A percentile compares a stretch with the other conserved stretches of the same genome.
Conservation (phyloP, 2,113 vertebrate species). For the Steatornis caripensis region DNA sequence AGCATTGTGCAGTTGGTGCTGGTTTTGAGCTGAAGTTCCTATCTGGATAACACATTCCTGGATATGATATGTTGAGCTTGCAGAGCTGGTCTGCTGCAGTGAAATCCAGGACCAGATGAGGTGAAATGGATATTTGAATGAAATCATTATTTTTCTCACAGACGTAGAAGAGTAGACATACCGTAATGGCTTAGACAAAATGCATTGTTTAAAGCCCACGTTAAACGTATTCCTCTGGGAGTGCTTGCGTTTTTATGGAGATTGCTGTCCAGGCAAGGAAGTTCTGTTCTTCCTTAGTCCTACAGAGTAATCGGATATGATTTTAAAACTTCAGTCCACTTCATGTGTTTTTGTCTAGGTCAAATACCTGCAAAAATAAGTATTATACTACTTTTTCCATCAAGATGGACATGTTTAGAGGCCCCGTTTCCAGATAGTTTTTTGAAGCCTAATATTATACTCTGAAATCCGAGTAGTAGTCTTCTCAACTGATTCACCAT, state of each 20-base stretch:
- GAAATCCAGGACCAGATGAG: background rate
- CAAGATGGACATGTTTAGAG: background rate
- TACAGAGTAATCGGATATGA: background rate
- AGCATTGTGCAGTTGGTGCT: background rate
- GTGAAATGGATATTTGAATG: constrained; percentile 32
- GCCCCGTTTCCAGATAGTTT: background rate
- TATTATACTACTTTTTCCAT: background rate
- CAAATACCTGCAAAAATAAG: constrained; percentile 21
- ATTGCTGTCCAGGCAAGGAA: background rate
- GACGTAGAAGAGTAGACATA: background rate
- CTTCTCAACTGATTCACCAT: background rate
- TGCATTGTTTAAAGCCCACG: constrained; percentile 29
- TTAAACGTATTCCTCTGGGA: constrained; percentile 22
- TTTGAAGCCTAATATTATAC: background rate
- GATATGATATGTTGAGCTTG: background rate
- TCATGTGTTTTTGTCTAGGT: background rate
- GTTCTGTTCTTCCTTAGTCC: constrained; percentile 10
- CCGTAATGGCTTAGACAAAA: constrained; percentile 14
- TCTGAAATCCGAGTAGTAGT: background rate
- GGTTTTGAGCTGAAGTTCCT: background rate
- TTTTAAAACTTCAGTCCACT: background rate
- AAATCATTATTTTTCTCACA: constrained; percentile 29
- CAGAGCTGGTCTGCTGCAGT: background rate
- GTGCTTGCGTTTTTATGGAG: background rate
- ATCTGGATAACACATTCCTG: background rate